Percentiles rank a stretch among this genome's conserved stretches.
phyloP scores from a whole-genome alignment of 2,797 vertebrate species.

The Sebastes iracundus region DNA sequence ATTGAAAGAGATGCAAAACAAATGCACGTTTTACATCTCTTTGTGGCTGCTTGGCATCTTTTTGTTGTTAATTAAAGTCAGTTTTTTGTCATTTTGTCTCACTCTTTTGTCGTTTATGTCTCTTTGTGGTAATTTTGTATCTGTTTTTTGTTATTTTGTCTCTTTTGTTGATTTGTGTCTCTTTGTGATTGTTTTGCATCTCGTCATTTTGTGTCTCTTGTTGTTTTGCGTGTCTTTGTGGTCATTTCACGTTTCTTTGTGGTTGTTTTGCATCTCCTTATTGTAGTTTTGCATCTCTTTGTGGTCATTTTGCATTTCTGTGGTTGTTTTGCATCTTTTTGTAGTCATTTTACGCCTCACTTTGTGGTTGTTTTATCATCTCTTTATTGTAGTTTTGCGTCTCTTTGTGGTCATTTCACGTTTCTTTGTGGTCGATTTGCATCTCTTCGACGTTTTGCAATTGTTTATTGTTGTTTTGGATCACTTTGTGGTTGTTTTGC shows the following conservation, averaged over 20 bases:
- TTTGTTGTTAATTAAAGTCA: rapidly evolving
- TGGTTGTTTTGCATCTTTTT: no score
- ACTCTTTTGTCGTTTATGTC: not conserved
- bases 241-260: rapidly evolving
- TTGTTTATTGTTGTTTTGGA: not conserved
- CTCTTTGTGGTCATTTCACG: not conserved
- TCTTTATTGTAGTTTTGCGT: not conserved
- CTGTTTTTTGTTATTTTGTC: no score
- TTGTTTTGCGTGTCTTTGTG: not conserved
- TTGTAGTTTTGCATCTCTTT: not conserved
- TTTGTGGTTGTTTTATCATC: no score
- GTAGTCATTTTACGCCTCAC: no score
- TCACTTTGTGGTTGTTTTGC: not conserved
- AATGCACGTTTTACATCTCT: not conserved
- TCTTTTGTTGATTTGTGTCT: not conserved
- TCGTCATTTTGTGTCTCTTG: not conserved
- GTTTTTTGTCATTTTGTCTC: not conserved
- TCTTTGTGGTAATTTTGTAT: not conserved
- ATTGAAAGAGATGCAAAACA: no score
- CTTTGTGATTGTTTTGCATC: not conserved
- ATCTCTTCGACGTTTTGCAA: no score
- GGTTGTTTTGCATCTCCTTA: not conserved
- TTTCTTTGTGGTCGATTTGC: no score
- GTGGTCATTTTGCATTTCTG: not conserved
- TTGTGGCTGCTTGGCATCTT: rapidly evolving